phyloP scores from a whole-genome alignment of 2,113 vertebrate species.

The Hippocampus zosterae region DNA sequence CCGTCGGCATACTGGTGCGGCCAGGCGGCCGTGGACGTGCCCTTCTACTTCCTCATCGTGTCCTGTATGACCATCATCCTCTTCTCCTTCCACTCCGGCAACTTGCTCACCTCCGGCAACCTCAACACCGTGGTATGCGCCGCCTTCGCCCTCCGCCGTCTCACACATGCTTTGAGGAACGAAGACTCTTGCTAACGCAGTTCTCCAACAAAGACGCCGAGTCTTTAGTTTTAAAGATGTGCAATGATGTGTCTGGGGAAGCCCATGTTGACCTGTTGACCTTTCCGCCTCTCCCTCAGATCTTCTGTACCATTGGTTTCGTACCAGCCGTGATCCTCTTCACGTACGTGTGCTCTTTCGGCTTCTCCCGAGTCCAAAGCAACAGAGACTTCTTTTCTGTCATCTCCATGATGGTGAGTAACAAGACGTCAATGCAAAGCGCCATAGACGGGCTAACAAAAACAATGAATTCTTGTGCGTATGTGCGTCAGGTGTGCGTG shows the following conservation, averaged over 20 bases:
- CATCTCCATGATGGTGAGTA: constrained; percentile 91
- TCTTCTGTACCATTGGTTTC: constrained; percentile 85
- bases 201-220: too few relatives aligned
- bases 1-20: constrained; percentile 96
- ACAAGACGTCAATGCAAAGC: too few relatives aligned
- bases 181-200: too few relatives aligned
- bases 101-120: constrained; percentile 80
- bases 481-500: constrained; percentile 66
- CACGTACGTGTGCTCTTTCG: constrained; percentile 89
- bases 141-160: background rate
- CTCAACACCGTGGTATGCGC: constrained; percentile 82
- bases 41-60: constrained; percentile 84
- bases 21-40: constrained; percentile 84
- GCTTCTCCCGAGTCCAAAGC: constrained; percentile 84
- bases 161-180: too few relatives aligned
- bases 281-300: constrained; percentile 56
- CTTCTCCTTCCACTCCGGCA: constrained; percentile 83
- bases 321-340: constrained; percentile 87
- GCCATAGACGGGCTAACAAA: too few relatives aligned
- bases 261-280: background rate
- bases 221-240: too few relatives aligned
- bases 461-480: too few relatives aligned
- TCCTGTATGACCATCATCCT: constrained; percentile 81
- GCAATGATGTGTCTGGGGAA: too few relatives aligned
- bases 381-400: constrained; percentile 93